Conservation (phyloP, 2,888 invertebrate species). For the Eristalinus sepulchralis region DNA sequence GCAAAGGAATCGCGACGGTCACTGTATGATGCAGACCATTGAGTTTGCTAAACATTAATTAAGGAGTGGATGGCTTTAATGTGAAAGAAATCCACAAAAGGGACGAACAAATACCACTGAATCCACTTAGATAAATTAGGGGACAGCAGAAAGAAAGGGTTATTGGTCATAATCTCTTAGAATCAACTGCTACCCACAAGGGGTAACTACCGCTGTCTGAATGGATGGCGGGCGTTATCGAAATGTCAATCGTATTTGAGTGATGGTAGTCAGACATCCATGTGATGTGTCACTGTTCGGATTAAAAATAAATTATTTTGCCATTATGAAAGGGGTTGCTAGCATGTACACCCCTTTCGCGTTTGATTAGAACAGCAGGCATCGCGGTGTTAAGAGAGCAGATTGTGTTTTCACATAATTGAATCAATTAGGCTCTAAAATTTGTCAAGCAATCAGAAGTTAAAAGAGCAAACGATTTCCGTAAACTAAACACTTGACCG, state of each 20-base stretch:
- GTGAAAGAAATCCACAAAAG: too few relatives aligned
- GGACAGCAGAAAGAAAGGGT: not conserved
- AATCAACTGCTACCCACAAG: not conserved
- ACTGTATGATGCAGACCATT: not conserved
- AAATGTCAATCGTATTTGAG: not conserved
- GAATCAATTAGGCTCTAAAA: conserved; percentile 12
- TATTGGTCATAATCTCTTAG: not conserved
- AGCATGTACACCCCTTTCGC: not conserved
- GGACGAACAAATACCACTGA: not conserved
- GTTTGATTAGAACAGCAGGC: not conserved
- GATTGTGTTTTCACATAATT: conserved; percentile 26
- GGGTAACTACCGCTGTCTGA: not conserved
- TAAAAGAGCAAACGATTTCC: not conserved
- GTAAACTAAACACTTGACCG: not conserved
- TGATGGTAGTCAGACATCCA: conserved; percentile 10
- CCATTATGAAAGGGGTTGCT: conserved; percentile 22
- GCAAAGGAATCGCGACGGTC: not conserved
- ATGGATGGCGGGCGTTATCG: not conserved
- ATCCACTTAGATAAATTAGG: not conserved
- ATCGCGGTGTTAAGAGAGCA: not conserved
- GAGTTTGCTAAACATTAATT: not conserved
- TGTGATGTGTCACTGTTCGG: conserved; percentile 1
- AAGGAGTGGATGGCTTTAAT: not conserved
- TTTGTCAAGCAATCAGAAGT: not conserved
- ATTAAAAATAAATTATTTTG: conserved; percentile 28